A percentile compares a stretch with the other conserved stretches of the same genome.
Conservation (phyloP, 2,113 vertebrate genomes). For the Numida meleagris region DNA sequence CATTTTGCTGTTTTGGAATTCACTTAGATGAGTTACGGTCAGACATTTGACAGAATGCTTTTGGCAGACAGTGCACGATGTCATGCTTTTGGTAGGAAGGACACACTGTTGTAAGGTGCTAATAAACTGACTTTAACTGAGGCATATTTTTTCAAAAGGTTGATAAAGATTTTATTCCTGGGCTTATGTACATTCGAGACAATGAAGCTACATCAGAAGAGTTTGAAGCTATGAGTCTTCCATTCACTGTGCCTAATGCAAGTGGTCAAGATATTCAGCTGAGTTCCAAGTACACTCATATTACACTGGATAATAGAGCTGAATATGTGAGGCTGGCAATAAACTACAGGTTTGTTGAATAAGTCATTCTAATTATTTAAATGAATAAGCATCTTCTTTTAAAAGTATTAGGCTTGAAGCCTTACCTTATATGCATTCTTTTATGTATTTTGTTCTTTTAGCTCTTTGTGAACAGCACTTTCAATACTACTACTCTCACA, state of each 20-base stretch:
- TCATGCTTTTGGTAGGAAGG: background rate
- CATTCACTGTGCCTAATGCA: slow-evolving; percentile 96
- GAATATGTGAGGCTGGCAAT: slow-evolving; percentile 97
- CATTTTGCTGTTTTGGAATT: background rate
- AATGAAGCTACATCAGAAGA: slow-evolving; percentile 96
- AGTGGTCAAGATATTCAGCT: slow-evolving; percentile 97
- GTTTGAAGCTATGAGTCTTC: slow-evolving; percentile 96
- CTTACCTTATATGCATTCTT: background rate
- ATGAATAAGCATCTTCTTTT: background rate
- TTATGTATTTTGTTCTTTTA: background rate
- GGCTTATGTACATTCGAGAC: slow-evolving; percentile 98
- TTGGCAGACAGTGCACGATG: background rate
- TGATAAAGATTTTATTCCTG: slow-evolving; percentile 99
- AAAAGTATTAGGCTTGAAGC: background rate
- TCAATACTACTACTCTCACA: background rate
- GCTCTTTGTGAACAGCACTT: background rate
- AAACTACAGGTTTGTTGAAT: slow-evolving; percentile 89
- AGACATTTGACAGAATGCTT: background rate
- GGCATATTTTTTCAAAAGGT: slow-evolving; percentile 79
- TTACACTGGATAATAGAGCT: slow-evolving; percentile 92
- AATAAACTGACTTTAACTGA: background rate
- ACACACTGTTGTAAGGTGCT: background rate
- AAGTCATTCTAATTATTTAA: background rate
- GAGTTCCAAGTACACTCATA: slow-evolving; percentile 95
- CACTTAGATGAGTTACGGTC: background rate